phyloP scores from a whole-genome alignment of 2,888 invertebrate genomes.

The Hedychridium roseum region DNA sequence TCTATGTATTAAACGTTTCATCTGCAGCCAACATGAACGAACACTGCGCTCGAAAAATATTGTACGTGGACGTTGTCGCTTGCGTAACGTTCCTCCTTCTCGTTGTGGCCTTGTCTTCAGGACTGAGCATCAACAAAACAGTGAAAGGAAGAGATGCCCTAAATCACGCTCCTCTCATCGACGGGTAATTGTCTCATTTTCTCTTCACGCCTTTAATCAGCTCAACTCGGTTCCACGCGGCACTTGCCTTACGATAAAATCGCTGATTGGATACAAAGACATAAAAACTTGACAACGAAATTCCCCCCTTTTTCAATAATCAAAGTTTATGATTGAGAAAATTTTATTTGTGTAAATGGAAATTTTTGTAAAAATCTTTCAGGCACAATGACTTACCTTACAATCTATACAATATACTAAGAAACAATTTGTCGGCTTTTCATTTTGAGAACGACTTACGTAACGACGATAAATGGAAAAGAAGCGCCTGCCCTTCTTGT shows the following conservation, averaged over 20 bases:
- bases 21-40: constrained; percentile 18
- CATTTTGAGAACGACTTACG: constrained; percentile 60
- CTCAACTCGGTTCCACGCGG: too few species aligned
- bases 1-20: neutral
- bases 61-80: constrained; percentile 32
- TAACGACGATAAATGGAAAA: constrained; percentile 61
- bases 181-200: constrained; percentile 58
- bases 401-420: constrained; percentile 58
- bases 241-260: too few species aligned
- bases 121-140: constrained; percentile 24
- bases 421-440: constrained; percentile 62
- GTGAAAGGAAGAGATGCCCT: constrained; percentile 55
- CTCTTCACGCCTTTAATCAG: too few species aligned
- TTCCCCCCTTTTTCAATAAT: too few species aligned
- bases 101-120: constrained; percentile 39
- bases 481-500: constrained; percentile 49
- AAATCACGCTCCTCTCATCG: constrained; percentile 53
- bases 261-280: too few species aligned
- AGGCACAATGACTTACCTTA: constrained; percentile 67
- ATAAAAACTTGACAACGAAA: too few species aligned
- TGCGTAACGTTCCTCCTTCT: constrained; percentile 26
- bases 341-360: too few species aligned
- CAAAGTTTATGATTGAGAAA: too few species aligned
- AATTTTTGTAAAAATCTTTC: too few species aligned
- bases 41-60: constrained; percentile 35